Evolutionary conservation across 1,140 invertebrate genomes (phyloP), one percentile per base, ranked within the genome.

Genomic region (Eupristina koningsbergeri): DNA sequence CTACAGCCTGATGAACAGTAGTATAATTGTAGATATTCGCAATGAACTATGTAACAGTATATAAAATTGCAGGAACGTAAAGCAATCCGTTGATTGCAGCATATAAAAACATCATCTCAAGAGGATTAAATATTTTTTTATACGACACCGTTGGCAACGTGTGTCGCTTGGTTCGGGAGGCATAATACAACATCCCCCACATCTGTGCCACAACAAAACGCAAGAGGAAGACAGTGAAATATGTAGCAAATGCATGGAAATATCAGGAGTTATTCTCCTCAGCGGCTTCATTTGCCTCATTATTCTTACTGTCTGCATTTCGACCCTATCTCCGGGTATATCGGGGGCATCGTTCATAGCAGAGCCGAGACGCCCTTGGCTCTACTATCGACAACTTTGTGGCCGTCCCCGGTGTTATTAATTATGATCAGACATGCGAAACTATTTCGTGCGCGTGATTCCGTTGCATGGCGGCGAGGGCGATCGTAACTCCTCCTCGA

Each of bases 401-500:
- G 22, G 31, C 45, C 87, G 88, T 88, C 87, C 13, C 50, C 29
- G 69, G 86, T 88, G 87, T 90, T 92, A 92, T 92, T 92, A 92
- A 92, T 92, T 92, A 91, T 91, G 89, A 89, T 88, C 91, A 91
- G 87, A 90, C 91, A 92, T 91, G 91, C 90, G 90, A 92, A 89
- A 91, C 90, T 88, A 89, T 90, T 89, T 29, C 84, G 85, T 88
- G 84, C 73, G 80, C 63, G 67, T 47, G 8, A 75, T 41, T n/a
- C 41, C 34, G 36, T 71, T 41, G 22, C 6, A 22, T 8, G 22
- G 36, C 19, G 3, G 3, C 39, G 58, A 41, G 53, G 71, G 36
- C 7, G 36, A 58, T 75, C 81, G 63, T 77, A 77, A 83, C 36
- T 80, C 19, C 50, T 26, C 22, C 17, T 45, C n/a, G 53, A 80